Conservation (phyloP, 2,888 invertebrate species). For the Folsomia candida region DNA sequence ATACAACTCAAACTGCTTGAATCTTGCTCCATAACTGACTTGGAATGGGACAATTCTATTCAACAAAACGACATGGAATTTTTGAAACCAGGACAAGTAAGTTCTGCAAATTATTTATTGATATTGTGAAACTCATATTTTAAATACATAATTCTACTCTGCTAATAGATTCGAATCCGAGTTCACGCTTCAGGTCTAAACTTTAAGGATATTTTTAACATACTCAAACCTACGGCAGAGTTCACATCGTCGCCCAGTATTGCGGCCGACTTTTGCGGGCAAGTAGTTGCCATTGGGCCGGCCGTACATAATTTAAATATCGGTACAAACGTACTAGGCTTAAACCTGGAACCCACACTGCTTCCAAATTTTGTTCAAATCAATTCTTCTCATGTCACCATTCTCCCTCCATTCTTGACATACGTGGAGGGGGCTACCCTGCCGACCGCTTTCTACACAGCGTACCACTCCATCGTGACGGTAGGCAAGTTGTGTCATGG, state of each 20-base stretch:
- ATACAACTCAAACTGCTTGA: no score
- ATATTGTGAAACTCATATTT: no score
- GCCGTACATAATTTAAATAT: slow-evolving; percentile 23
- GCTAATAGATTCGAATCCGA: neutral
- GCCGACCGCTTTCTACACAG: slow-evolving; percentile 21
- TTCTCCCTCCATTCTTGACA: slow-evolving; percentile 12
- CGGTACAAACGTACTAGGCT: neutral
- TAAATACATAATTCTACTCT: no score
- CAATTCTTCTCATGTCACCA: neutral
- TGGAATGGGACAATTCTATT: no score
- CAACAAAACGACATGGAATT: no score
- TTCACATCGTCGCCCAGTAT: no score
- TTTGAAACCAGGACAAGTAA: no score
- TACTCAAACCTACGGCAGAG: no score
- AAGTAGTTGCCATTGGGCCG: neutral
- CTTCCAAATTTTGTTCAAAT: neutral
- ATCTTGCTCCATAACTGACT: no score
- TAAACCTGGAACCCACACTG: neutral
- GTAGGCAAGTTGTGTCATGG: slow-evolving; percentile 9
- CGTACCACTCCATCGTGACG: slow-evolving; percentile 17
- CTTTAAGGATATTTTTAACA: slow-evolving; percentile 16
- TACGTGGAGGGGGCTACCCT: slow-evolving; percentile 17
- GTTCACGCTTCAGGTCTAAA: neutral
- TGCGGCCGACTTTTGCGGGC: slow-evolving; percentile 3
- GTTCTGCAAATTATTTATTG: no score